Conservation (phyloP, 2,797 vertebrate genomes). For the Spea hammondii region DNA sequence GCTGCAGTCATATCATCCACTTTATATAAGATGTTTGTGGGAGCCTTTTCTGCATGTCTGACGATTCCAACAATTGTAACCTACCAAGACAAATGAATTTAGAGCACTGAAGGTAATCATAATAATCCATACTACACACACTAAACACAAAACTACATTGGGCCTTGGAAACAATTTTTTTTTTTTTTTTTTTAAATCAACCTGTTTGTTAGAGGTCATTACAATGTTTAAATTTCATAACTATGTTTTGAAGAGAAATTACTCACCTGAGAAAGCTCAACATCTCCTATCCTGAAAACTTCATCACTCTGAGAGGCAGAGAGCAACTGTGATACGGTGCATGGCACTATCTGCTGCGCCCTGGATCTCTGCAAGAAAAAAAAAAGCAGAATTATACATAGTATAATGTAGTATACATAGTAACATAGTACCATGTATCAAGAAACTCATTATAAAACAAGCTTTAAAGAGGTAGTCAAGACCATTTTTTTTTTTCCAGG, state of each 20-base stretch:
- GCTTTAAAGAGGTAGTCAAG: too few species aligned
- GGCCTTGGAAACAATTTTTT: too few species aligned
- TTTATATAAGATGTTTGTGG: conserved; percentile 95
- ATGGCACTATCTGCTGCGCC: conserved; percentile 87
- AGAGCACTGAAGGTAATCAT: too few species aligned
- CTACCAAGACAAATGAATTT: conserved; percentile 59
- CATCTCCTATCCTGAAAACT: conserved; percentile 81
- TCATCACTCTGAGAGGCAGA: conserved; percentile 83
- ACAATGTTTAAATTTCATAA: too few species aligned
- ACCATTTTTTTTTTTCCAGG: too few species aligned
- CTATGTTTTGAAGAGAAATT: background rate
- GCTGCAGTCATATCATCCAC: conserved; percentile 93
- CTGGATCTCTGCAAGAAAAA: conserved; percentile 74
- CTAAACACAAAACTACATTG: too few species aligned
- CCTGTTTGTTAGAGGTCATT: too few species aligned
- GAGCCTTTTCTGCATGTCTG: conserved; percentile 88
- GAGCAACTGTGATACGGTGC: conserved; percentile 92
- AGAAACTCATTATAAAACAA: too few species aligned
- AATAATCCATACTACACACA: too few species aligned
- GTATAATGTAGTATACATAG: too few species aligned
- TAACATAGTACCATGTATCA: too few species aligned
- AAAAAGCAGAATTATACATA: background rate
- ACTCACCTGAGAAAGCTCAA: conserved; percentile 88
- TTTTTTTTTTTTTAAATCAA: too few species aligned
- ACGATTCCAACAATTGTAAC: conserved; percentile 88